Evolutionary conservation across 2,113 vertebrate species (phyloP), one percentile per base, ranked within the genome.

Genomic region (Mionectes macconnelli): DNA sequence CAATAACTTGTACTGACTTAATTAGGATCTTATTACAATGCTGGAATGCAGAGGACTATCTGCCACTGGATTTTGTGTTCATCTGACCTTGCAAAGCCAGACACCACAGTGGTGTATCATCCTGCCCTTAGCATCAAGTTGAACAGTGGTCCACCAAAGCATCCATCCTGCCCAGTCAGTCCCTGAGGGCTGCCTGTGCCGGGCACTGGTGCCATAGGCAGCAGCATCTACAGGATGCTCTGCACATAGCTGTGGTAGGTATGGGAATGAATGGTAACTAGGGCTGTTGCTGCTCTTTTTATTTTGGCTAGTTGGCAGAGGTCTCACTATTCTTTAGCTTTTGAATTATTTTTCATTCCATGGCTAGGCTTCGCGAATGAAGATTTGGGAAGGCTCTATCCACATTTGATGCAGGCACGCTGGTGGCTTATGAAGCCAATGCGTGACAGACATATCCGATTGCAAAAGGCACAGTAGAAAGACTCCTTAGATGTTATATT

Each of bases 241-340:
- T 76, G 77, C 74, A 25, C 87, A 39, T 40, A 75, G 31, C 95
- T 92, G 83, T 81, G 95, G 64, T 86, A 40, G 78, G 66, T 25
- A 78, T 42, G 80, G 85, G 69, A 92, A 89, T 81, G 88, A 92
- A 90, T 82, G 76, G 80, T 18, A 64, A 62, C 60, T 5, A 5
- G 25, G 53, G 47, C 4, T 59, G 83, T 10, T 84, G 64, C 87
- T 93, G 93, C 75, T 93, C 93, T 27, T 93, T 96, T 94, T 84
- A 90, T 90, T 95, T 96, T 90, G 93, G 52, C 64, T 81, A 39
- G 35, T 60, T 96, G 92, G 90, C 94, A 96, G 85, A 64, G 21
- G 2, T 50, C 60, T 93, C 4, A 2, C 92, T 95, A 95, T 94
- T 96, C 95, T 97, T 95, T 77, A 90, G 59, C 52, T 95, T 93